A percentile compares a stretch with the other conserved stretches of the same genome.
phyloP scores from a whole-genome alignment of 2,888 invertebrate genomes.

The Drosophila setosimentum region DNA sequence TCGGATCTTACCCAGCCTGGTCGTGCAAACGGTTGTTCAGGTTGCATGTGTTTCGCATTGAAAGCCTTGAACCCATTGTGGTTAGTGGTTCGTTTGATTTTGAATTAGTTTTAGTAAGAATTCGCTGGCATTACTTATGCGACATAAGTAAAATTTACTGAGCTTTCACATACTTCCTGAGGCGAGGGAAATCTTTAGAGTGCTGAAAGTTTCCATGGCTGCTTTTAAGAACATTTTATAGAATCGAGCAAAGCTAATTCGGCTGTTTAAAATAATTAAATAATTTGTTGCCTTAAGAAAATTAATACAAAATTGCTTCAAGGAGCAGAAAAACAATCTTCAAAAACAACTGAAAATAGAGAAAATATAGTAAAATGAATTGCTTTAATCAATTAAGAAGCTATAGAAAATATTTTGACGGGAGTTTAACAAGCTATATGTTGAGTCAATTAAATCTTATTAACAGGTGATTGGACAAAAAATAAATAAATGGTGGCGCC shows the following conservation, averaged over 20 bases:
- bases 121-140: background rate
- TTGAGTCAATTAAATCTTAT: background rate
- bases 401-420: background rate
- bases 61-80: constrained; percentile 66
- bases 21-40: constrained; percentile 39
- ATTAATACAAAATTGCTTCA: background rate
- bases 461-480: background rate
- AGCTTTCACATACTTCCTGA: background rate
- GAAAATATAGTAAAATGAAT: background rate
- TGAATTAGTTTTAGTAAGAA: constrained; percentile 5
- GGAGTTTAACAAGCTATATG: too few relatives aligned
- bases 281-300: background rate
- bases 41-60: constrained; percentile 35
- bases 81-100: constrained; percentile 23
- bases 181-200: background rate
- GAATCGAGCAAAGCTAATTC: background rate
- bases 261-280: background rate
- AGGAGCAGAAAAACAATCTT: background rate
- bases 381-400: background rate
- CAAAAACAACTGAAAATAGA: background rate
- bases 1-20: constrained; percentile 4
- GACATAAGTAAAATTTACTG: background rate
- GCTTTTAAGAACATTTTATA: background rate
- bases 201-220: background rate
- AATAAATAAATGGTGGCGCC: background rate